These are phyloP conservation scores for Oryzias sinensis DNA, from an alignment of 2,797 vertebrate genomes.

Conservation along the genomic window DNA sequence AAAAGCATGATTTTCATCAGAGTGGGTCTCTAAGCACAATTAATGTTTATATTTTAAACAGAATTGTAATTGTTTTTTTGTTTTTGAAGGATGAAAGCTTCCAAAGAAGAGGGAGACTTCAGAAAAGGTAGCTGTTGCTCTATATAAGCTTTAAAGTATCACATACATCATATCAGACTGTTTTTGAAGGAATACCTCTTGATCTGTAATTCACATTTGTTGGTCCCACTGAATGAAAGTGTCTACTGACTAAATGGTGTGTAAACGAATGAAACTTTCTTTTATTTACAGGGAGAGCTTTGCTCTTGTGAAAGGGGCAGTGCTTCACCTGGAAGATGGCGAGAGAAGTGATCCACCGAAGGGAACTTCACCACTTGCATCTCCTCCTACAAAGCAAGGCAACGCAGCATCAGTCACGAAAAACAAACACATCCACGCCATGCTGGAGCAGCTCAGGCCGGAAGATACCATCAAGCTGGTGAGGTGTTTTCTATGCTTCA, in stretches of 20 bases:
- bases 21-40: no score
- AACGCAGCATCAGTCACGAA: conserved; percentile 42
- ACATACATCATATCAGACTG: not conserved
- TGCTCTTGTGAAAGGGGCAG: conserved; percentile 87
- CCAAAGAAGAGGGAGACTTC: conserved; percentile 74
- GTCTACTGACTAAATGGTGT: no score
- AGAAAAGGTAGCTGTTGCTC: conserved; percentile 75
- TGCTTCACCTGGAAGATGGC: conserved; percentile 83
- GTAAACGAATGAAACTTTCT: not conserved
- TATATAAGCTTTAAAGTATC: not conserved
- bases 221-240: no score
- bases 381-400: conserved; percentile 34
- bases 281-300: conserved; percentile 87
- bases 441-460: conserved; percentile 86
- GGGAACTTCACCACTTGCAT: conserved; percentile 30
- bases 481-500: conserved; percentile 40
- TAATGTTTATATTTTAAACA: no score
- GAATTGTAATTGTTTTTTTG: not conserved
- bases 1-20: no score
- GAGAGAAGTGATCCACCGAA: conserved; percentile 57
- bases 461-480: conserved; percentile 92
- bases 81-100: conserved; percentile 72
- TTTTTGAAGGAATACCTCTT: no score
- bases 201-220: no score
- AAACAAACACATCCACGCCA: conserved; percentile 83